These are phyloP conservation scores for Neria commutata DNA, from an alignment of 2,888 invertebrate species.

Conservation along the genomic window DNA sequence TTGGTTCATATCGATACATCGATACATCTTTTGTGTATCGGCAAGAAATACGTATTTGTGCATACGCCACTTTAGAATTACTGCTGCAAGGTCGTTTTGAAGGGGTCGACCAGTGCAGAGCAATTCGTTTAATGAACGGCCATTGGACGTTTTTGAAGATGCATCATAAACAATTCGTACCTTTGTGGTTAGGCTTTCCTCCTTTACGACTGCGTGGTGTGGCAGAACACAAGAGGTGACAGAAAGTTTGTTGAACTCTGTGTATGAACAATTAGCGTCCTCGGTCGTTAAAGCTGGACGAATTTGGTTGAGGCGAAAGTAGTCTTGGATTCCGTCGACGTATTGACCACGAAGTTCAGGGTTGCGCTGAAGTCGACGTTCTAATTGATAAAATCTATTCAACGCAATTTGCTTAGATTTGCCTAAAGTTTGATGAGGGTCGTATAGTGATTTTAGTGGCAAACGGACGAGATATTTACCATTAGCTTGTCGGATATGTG, in stretches of 20 bases:
- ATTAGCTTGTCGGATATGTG: not conserved
- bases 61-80: not conserved
- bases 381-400: not conserved
- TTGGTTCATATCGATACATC: not conserved
- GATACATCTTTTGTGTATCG: not conserved
- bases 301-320: not conserved
- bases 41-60: too few relatives aligned
- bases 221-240: not conserved
- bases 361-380: not conserved
- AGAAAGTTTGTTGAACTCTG: not conserved
- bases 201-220: not conserved
- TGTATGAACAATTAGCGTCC: not conserved
- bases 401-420: not conserved
- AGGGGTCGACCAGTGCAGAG: not conserved
- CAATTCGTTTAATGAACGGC: not conserved
- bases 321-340: not conserved
- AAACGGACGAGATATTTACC: not conserved
- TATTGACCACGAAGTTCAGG: not conserved
- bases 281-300: not conserved
- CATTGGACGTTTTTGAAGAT: not conserved
- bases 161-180: not conserved
- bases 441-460: not conserved
- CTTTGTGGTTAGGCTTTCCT: not conserved
- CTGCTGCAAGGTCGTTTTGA: not conserved
- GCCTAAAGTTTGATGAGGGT: not conserved